phyloP scores from a whole-genome alignment of 2,797 vertebrate species.

The Heteromormyrus szaboi region DNA sequence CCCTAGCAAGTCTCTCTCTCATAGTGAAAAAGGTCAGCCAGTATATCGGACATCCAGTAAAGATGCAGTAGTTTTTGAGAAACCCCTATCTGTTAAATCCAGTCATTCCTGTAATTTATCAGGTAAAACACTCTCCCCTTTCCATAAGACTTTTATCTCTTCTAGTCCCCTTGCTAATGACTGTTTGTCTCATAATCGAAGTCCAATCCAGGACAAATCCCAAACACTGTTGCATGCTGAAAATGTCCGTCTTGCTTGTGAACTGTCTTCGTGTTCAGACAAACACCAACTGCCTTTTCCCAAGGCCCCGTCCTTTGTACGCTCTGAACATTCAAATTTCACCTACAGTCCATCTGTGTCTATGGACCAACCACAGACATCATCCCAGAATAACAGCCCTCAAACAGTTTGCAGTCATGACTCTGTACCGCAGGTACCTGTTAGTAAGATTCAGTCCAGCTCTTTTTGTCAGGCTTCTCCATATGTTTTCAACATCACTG shows the following conservation, averaged over 20 bases:
- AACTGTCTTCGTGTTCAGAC: constrained; percentile 31
- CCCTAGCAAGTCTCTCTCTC: constrained; percentile 39
- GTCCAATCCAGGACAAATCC: constrained; percentile 48
- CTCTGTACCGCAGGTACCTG: constrained; percentile 47
- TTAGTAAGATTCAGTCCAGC: constrained; percentile 54
- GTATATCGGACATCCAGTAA: constrained; percentile 50
- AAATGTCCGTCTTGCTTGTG: constrained; percentile 30
- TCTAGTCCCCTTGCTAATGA: constrained; percentile 48
- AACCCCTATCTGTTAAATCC: constrained; percentile 47
- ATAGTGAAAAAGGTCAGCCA: constrained; percentile 42
- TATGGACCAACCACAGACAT: constrained; percentile 15
- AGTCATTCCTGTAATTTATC: constrained; percentile 36
- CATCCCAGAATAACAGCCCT: constrained; percentile 56
- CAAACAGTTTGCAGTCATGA: constrained; percentile 51
- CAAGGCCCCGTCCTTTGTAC: constrained; percentile 44
- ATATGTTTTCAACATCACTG: constrained; percentile 68
- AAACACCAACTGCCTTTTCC: constrained; percentile 57
- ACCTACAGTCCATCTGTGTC: constrained; percentile 55
- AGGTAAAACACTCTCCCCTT: constrained; percentile 51
- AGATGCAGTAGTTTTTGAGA: constrained; percentile 38
- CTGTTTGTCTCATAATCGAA: constrained; percentile 44
- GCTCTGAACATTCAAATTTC: constrained; percentile 60
- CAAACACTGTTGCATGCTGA: constrained; percentile 35
- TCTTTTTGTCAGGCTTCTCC: constrained; percentile 58
- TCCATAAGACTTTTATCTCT: constrained; percentile 53